Conservation (phyloP, 2,113 vertebrate genomes). For the Ammodramus savannarum region DNA sequence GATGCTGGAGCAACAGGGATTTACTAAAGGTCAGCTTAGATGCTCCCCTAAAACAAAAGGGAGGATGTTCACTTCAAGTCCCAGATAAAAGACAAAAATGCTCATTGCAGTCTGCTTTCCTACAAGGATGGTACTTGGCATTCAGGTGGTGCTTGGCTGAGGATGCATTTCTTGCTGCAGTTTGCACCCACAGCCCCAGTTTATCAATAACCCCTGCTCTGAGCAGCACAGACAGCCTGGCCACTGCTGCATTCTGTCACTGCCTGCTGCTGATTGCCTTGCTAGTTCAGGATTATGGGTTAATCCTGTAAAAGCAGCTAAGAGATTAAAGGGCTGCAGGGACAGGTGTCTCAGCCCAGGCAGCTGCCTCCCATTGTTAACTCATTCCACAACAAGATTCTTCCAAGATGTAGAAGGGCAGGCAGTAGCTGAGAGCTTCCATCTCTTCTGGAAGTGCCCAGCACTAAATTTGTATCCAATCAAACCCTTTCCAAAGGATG, state of each 20-base stretch:
- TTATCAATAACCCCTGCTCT: background rate
- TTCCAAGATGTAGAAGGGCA: accelerated
- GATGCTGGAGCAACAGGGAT: background rate
- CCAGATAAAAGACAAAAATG: background rate
- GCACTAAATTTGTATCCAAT: background rate
- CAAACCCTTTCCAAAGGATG: background rate
- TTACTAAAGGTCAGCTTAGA: background rate
- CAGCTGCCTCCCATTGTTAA: background rate
- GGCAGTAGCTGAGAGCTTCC: background rate
- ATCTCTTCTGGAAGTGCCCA: background rate
- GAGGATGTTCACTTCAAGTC: background rate
- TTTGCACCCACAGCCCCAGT: background rate
- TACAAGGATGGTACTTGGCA: background rate
- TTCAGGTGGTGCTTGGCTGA: background rate
- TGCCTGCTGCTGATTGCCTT: background rate
- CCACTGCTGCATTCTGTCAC: background rate
- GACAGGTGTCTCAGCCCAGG: background rate
- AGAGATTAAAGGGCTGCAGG: background rate
- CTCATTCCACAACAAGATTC: background rate
- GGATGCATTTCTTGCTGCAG: background rate
- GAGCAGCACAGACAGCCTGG: background rate
- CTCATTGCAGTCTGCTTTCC: background rate
- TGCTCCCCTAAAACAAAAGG: background rate
- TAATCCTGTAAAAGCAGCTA: background rate
- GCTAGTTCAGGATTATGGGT: background rate